phyloP scores from a whole-genome alignment of 2,888 invertebrate genomes.

The Drosophila acutilabella region DNA sequence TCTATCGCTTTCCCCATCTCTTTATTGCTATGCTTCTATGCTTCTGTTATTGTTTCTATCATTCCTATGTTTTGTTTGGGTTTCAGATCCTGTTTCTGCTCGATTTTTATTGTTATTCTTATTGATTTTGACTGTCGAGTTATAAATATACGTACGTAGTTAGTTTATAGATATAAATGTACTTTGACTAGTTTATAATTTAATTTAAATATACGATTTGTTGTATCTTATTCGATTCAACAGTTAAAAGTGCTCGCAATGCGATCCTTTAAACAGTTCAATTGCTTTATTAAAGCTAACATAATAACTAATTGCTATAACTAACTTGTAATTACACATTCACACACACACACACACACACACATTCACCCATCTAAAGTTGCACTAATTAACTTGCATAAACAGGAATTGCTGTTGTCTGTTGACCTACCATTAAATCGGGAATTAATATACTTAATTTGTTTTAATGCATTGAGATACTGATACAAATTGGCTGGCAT shows the following conservation, averaged over 20 bases:
- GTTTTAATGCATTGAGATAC: slow-evolving; percentile 38
- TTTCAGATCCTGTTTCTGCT: slow-evolving; percentile 3
- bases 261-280: slow-evolving; percentile 56
- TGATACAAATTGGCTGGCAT: slow-evolving; percentile 61
- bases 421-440: slow-evolving; percentile 49
- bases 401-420: slow-evolving; percentile 68
- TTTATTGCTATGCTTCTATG: slow-evolving; percentile 31
- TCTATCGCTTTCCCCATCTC: not conserved
- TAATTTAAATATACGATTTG: slow-evolving; percentile 28
- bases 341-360: slow-evolving; percentile 18
- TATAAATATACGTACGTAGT: slow-evolving; percentile 21
- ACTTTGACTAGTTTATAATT: slow-evolving; percentile 50
- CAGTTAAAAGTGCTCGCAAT: slow-evolving; percentile 63
- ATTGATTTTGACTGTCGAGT: slow-evolving; percentile 46
- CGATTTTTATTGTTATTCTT: slow-evolving; percentile 25
- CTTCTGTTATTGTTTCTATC: slow-evolving; percentile 53
- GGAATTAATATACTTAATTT: slow-evolving; percentile 45
- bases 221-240: slow-evolving; percentile 39
- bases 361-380: slow-evolving; percentile 24
- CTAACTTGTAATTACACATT: slow-evolving; percentile 29
- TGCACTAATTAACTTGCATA: slow-evolving; percentile 69
- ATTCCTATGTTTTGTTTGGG: slow-evolving; percentile 39
- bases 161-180: slow-evolving; percentile 38
- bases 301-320: slow-evolving; percentile 37
- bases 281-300: slow-evolving; percentile 66